Conservation (phyloP, 2,888 invertebrate species). For the Polylopha cassiicola region DNA sequence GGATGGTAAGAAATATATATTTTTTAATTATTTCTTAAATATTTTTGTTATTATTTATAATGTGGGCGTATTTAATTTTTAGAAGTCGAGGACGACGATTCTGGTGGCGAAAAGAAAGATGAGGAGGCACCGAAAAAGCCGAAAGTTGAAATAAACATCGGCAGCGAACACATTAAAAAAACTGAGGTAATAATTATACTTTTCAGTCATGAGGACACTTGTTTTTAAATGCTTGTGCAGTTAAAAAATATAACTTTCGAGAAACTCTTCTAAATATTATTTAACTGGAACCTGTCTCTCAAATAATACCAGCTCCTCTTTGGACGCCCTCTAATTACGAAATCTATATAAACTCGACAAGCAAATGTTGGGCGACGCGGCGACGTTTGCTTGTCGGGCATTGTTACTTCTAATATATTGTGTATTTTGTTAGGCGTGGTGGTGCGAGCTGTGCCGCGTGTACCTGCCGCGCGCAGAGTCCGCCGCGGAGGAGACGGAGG, state of each 20-base stretch:
- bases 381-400: background rate
- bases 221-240: too few species aligned
- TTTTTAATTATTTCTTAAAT: conserved; percentile 9
- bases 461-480: conserved; percentile 80
- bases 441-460: conserved; percentile 87
- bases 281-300: too few species aligned
- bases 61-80: conserved; percentile 22
- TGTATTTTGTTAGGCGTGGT: conserved; percentile 67
- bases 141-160: conserved; percentile 84
- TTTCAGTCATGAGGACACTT: too few species aligned
- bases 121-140: conserved; percentile 70
- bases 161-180: conserved; percentile 86
- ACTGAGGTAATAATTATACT: too few species aligned
- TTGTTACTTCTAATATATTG: background rate
- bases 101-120: conserved; percentile 77
- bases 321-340: too few species aligned
- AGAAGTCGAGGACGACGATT: conserved; percentile 79
- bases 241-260: too few species aligned
- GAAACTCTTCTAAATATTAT: too few species aligned
- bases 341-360: too few species aligned
- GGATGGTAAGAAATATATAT: conserved; percentile 75
- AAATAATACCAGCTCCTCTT: too few species aligned
- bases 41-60: background rate
- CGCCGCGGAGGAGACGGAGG: conserved; percentile 74
- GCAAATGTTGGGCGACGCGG: too few species aligned